These are phyloP conservation scores for Nerophis lumbriciformis DNA, from an alignment of 2,113 vertebrate species.

Conservation along the genomic window DNA sequence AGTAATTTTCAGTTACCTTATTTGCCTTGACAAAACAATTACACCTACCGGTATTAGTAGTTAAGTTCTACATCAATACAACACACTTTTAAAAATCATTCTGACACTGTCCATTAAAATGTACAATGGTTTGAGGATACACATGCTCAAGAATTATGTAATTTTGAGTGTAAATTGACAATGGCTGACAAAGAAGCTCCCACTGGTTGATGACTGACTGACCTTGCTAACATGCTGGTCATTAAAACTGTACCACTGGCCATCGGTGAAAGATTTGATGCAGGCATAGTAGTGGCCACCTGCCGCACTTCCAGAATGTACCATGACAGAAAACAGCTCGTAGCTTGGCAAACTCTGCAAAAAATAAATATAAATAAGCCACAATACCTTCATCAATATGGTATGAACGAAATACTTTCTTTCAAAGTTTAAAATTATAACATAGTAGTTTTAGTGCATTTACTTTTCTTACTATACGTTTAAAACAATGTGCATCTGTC, in stretches of 20 bases:
- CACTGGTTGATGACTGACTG: slow-evolving; percentile 17
- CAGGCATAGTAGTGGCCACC: slow-evolving; percentile 98
- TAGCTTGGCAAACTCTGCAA: slow-evolving; percentile 85
- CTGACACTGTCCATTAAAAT: too few species aligned
- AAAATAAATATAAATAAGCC: slow-evolving; percentile 10
- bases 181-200: too few species aligned
- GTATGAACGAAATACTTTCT: background rate
- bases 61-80: too few species aligned
- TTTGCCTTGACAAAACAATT: too few species aligned
- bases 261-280: slow-evolving; percentile 95
- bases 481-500: background rate
- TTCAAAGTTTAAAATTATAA: background rate
- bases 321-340: slow-evolving; percentile 98
- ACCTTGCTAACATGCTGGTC: slow-evolving; percentile 99
- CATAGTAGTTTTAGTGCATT: background rate
- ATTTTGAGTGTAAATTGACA: too few species aligned
- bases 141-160: too few species aligned
- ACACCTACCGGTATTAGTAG: too few species aligned
- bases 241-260: slow-evolving; percentile 99
- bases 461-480: background rate
- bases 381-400: background rate
- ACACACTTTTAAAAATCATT: too few species aligned
- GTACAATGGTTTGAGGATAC: too few species aligned
- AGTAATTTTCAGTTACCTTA: too few species aligned
- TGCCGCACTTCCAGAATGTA: slow-evolving; percentile 96